Evolutionary conservation across 1,140 invertebrate species (phyloP), one percentile per base, ranked within the genome.

Genomic region (Oryctes rhinoceros): DNA sequence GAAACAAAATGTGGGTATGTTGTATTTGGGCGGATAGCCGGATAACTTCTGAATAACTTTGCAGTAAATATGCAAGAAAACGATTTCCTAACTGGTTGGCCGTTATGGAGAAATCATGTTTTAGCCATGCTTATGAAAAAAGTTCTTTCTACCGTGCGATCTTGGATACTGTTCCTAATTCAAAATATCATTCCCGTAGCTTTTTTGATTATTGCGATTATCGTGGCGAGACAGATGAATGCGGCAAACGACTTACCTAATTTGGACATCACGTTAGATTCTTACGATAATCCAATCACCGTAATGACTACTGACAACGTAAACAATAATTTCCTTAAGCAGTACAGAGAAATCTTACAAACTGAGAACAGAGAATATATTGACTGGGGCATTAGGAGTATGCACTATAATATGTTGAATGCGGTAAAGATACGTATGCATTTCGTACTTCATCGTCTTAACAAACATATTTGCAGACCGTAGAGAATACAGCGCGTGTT

Each of bases 121-220:
- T 39, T 79, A 48, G 83, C 83, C 0, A 83, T 83, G 80, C 13
- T 81, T 3, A 76, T 82, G 79, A 83, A 83, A 49, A 81, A 78
- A 67, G 24, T 78, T 59, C 49, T 83, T 48, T 74, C 71, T 11
- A 78, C 74, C 13, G 44, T 80, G 15, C 49, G 83, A 11, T 76
- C 83, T 6, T 81, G 81, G 81, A 59, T 78, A 20, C 59, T 82
- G 18, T 74, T 82, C 30, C 5, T 83, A 24, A 62, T 83, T 24
- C 81, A 83, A 78, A 82, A 78, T 59, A 20, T 75, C 35, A 74
- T 83, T 18, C 77, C 80, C 10, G 39, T 83, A 2, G 24, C 59
- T 13, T 47, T 76, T 18, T 37, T 78, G 44, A 74, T 79, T 4
- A 79, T 81, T 15, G 75, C 77, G 30, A 80, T 81, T 44, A 49